A percentile compares a stretch with the other conserved stretches of the same genome.
Evolutionary conservation across 2,888 invertebrate genomes (phyloP).

Genomic region (Rhimphoctona megacephalus): DNA sequence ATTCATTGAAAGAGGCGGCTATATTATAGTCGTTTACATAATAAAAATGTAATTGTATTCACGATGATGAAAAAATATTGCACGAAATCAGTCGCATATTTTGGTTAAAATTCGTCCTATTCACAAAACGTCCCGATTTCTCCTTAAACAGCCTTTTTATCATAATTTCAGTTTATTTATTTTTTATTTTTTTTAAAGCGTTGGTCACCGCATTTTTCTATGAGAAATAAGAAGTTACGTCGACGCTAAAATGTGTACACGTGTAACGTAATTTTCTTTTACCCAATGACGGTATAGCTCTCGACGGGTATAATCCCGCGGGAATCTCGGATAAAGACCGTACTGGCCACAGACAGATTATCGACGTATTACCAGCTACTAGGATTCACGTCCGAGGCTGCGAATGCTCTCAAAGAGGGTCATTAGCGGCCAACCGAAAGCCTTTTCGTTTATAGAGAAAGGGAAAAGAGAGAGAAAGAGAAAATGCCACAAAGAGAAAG

Average conservation of each 20-base stretch:
- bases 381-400: slow-evolving; percentile 51
- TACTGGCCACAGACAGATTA: slow-evolving; percentile 62
- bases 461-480: slow-evolving; percentile 18
- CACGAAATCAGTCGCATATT: neutral
- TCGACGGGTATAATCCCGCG: slow-evolving; percentile 60
- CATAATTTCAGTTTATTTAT: neutral
- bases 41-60: too few species aligned
- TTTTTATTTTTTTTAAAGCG: neutral
- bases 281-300: slow-evolving; percentile 50
- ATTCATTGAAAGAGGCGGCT: too few species aligned
- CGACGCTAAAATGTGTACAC: slow-evolving; percentile 1
- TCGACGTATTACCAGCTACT: slow-evolving; percentile 52
- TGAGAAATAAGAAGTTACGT: slow-evolving; percentile 4
- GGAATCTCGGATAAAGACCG: slow-evolving; percentile 70
- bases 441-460: slow-evolving; percentile 44
- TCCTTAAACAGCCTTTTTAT: neutral
- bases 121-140: too few species aligned
- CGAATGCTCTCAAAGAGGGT: slow-evolving; percentile 58
- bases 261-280: slow-evolving; percentile 46
- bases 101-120: neutral
- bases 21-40: too few species aligned
- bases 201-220: neutral
- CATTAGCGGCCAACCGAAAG: slow-evolving; percentile 67
- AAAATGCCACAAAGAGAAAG: slow-evolving; percentile 7
- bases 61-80: neutral